Conservation (phyloP, 2,797 vertebrate genomes). For the Meda fulgida region DNA sequence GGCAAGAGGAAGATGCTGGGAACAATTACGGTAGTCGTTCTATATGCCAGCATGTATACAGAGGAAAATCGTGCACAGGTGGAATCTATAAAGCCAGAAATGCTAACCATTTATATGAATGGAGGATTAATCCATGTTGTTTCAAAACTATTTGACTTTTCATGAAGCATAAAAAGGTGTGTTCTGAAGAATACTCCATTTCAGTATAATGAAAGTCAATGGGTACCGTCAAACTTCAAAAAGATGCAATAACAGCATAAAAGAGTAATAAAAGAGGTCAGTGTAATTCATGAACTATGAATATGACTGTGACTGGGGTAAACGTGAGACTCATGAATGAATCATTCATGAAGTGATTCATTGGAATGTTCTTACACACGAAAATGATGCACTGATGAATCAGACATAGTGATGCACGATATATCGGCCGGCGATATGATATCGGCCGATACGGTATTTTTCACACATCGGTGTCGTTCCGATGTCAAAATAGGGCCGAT, state of each 20-base stretch:
- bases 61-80: constrained; percentile 56
- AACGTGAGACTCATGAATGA: neutral
- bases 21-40: constrained; percentile 75
- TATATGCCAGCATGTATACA: constrained; percentile 70
- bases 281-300: neutral
- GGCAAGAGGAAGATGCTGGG: constrained; percentile 72
- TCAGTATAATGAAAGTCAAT: neutral
- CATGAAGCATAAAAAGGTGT: neutral
- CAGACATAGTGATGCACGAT: too few relatives aligned
- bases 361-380: neutral
- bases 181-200: neutral
- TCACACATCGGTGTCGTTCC: too few relatives aligned
- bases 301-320: neutral
- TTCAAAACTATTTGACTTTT: neutral
- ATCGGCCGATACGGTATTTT: too few relatives aligned
- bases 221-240: neutral
- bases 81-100: neutral
- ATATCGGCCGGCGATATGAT: too few relatives aligned
- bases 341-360: neutral
- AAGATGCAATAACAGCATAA: neutral
- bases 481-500: too few relatives aligned
- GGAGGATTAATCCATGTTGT: neutral
- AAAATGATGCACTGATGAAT: neutral
- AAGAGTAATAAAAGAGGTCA: neutral
- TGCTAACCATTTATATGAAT: neutral